Percentiles rank a stretch among this genome's conserved stretches.
These are phyloP conservation scores for Paelopatides confundens DNA, from an alignment of 53 echinoderm and acorn worm genomes.

Conservation along the genomic window DNA sequence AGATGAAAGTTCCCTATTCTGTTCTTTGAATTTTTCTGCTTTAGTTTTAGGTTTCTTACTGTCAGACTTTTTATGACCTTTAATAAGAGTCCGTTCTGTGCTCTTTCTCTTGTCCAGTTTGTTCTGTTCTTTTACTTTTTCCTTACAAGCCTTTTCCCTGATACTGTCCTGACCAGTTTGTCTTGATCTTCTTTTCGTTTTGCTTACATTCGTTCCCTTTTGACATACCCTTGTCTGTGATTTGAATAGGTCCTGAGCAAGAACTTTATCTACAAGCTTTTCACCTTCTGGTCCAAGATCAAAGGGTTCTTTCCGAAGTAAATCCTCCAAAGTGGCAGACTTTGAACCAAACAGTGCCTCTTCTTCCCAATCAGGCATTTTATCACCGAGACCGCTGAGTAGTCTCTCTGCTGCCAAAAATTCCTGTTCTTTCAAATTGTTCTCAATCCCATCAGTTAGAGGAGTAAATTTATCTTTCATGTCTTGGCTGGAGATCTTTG, in stretches of 20 bases:
- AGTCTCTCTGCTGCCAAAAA: constrained; percentile 8
- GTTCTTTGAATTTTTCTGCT: background rate
- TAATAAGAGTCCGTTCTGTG: background rate
- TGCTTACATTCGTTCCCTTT: background rate
- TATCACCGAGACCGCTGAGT: background rate
- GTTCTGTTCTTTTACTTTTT: background rate
- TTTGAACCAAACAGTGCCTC: background rate
- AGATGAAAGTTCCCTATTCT: background rate
- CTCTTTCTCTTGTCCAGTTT: background rate
- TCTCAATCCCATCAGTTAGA: constrained; percentile 1
- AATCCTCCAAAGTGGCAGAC: background rate
- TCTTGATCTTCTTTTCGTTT: background rate
- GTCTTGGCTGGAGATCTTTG: constrained; percentile 48
- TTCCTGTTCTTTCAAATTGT: background rate
- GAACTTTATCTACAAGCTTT: background rate
- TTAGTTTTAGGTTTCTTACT: background rate
- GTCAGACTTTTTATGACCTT: background rate
- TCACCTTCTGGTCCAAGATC: background rate
- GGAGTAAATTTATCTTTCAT: constrained; percentile 39
- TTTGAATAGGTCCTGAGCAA: background rate
- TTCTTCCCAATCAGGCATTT: background rate
- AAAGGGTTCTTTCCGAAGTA: background rate
- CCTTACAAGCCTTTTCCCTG: background rate
- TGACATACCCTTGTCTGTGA: background rate
- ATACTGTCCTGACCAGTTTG: background rate